phyloP scores from a whole-genome alignment of 2,888 invertebrate genomes.

The Perizoma flavofasciatum region DNA sequence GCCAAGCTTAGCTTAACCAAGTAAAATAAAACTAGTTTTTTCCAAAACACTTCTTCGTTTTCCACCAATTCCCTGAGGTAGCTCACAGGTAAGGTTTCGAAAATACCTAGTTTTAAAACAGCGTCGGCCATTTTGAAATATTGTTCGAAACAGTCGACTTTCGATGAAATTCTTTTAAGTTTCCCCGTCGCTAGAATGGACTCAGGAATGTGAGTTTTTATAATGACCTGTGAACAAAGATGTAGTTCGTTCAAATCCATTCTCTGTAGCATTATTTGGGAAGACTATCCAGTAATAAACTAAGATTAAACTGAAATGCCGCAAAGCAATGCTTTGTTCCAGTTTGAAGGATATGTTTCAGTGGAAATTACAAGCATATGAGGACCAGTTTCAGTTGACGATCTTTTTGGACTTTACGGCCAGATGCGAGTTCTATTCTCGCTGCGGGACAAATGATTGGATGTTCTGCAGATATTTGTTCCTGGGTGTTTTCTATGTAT shows the following conservation, averaged over 20 bases:
- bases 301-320: not conserved
- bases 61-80: conserved; percentile 50
- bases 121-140: conserved; percentile 88
- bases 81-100: conserved; percentile 61
- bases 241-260: not conserved
- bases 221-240: conserved; percentile 60
- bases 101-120: conserved; percentile 83
- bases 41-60: conserved; percentile 64
- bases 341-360: too few relatives aligned
- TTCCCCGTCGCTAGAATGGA: conserved; percentile 68
- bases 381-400: too few relatives aligned
- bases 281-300: not conserved
- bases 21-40: conserved; percentile 89
- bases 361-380: too few relatives aligned
- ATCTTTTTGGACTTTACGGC: too few relatives aligned
- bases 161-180: conserved; percentile 85
- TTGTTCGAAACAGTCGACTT: conserved; percentile 85
- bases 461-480: too few relatives aligned
- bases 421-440: too few relatives aligned
- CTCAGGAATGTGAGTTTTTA: conserved; percentile 59
- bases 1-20: conserved; percentile 90
- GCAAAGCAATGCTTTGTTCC: too few relatives aligned
- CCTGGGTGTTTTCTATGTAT: too few relatives aligned
- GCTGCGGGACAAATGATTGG: too few relatives aligned
- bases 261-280: too few relatives aligned